Base-by-base conservation (phyloP, 1,140 invertebrate species). In the Drosophila bocki region DNA sequence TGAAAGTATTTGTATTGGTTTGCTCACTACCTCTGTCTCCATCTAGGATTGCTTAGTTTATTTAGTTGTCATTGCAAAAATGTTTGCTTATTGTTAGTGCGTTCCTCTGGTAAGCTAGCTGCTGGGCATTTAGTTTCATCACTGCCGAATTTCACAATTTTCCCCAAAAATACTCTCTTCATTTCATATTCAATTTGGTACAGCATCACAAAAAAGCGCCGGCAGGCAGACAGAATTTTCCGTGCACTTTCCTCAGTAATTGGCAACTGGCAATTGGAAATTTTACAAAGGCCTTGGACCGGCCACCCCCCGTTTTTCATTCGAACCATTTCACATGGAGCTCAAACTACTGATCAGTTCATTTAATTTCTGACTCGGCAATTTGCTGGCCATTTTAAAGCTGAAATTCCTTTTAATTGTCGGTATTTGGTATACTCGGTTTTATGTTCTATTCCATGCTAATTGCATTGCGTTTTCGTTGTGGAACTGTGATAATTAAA, bases 51-150 rank as follows among this genome's bases (percentile, higher is more conserved):
- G 51, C 59, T 42, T 63, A 80, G 84, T 88, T 84, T 88, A 90
- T 84, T 87, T 87, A 87, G 84, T 87, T 87, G 81, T 84, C 84
- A 75, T 80, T 80, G 77, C 64, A 69, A 78, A 87, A 87, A 80
- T 88, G 84, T 83, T 84, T 75, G 80, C 63, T 64, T 56, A 80
- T 88, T 83, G 80, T 88, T 82, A 74, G 76, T 78, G 68, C 51
- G 65, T 79, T 53, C 68, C 61, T 32, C 62, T 44, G 35, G 42
- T 45, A 39, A 41, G 50, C 26, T 60, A 32, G 74, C 67, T 48
- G 19, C 17, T 39, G 48, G 71, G 41, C 37, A 47, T 62, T 81
- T 45, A 71, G 63, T 78, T 51, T 74, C 68, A 69, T 71, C 44
- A 51, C 58, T 65, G 61, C 37, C 39, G 70, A 65, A 80, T 80